These are phyloP conservation scores for Zaprionus davidi DNA, from an alignment of 1,140 invertebrate genomes.

Conservation along the genomic window DNA sequence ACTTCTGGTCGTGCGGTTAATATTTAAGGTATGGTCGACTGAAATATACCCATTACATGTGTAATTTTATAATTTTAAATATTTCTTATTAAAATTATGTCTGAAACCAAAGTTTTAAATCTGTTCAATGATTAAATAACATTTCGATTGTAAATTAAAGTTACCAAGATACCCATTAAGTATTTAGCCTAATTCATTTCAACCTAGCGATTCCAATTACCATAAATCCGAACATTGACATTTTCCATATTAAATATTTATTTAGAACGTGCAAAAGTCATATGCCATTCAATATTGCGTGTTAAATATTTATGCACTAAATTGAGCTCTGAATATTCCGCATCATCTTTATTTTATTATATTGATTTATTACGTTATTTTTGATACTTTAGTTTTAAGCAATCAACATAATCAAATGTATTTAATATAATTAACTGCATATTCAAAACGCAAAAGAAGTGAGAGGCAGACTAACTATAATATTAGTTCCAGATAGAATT, in stretches of 20 bases:
- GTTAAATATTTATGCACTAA: constrained; percentile 45
- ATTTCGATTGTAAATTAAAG: background rate
- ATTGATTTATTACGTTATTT: background rate
- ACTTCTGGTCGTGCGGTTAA: background rate
- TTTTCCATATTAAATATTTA: constrained; percentile 61
- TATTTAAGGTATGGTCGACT: background rate
- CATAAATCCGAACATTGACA: constrained; percentile 58
- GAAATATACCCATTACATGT: background rate
- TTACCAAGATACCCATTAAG: constrained; percentile 31
- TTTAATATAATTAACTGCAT: background rate
- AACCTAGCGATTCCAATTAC: constrained; percentile 55
- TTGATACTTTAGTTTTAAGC: background rate
- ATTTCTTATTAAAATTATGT: background rate
- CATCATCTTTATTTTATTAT: background rate
- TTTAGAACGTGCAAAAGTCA: constrained; percentile 61
- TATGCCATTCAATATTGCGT: constrained; percentile 48
- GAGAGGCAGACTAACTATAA: background rate
- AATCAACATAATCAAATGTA: background rate
- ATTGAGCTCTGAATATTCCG: constrained; percentile 8
- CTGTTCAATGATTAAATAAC: background rate
- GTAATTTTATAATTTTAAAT: background rate
- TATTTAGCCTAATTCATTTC: constrained; percentile 47
- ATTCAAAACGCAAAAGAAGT: too few species aligned
- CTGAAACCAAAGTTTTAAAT: background rate
- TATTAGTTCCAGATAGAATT: too few species aligned